phyloP scores from a whole-genome alignment of 2,113 vertebrate species.

The Psilopsiagon aurifrons region DNA sequence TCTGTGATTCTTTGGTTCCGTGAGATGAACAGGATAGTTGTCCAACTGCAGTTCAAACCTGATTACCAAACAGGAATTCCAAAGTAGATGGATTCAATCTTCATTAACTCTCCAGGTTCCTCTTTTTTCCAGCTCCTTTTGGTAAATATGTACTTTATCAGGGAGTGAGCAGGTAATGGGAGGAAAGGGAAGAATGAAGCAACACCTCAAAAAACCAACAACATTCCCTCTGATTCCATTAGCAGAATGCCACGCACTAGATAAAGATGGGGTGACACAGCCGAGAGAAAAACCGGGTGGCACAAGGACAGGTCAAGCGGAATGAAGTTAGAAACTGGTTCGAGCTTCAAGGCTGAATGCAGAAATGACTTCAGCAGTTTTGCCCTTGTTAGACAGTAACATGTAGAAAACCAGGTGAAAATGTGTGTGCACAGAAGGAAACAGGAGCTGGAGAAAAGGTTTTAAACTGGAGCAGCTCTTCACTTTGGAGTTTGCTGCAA shows the following conservation, averaged over 20 bases:
- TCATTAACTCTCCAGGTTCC: background rate
- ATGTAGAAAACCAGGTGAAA: rapidly evolving
- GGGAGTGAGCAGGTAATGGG: background rate
- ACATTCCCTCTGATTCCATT: background rate
- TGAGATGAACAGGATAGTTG: background rate
- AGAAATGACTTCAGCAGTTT: background rate
- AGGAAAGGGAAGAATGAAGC: background rate
- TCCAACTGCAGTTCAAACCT: background rate
- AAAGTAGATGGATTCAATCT: background rate
- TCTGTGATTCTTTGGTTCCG: background rate
- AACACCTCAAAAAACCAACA: slow-evolving; percentile 21
- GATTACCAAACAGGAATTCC: background rate
- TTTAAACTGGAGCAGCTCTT: background rate
- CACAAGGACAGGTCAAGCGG: background rate
- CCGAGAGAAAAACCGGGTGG: background rate
- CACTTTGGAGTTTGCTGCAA: background rate
- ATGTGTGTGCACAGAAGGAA: background rate
- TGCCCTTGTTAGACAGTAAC: background rate
- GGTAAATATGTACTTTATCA: background rate
- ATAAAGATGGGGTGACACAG: background rate
- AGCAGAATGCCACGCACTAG: background rate
- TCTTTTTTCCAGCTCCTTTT: background rate
- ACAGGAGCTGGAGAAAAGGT: background rate
- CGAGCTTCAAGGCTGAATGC: background rate
- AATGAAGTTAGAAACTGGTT: background rate